A percentile compares a stretch with the other conserved stretches of the same genome.
These are phyloP conservation scores for Mylabris phalerata DNA, from an alignment of 1,140 invertebrate species.

Conservation along the genomic window DNA sequence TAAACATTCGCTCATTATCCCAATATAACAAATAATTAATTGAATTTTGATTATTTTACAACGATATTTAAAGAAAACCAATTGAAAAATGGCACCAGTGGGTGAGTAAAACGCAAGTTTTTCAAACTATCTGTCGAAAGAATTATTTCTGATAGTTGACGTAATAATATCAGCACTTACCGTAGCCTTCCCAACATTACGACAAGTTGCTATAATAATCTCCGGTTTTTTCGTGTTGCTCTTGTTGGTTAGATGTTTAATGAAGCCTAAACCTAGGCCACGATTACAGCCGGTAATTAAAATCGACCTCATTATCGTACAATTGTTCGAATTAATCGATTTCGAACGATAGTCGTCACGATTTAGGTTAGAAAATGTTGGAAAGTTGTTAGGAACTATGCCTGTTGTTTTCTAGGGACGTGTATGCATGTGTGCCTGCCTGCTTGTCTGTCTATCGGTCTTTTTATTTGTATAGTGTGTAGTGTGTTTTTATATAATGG, in stretches of 20 bases:
- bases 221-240: conserved; percentile 47
- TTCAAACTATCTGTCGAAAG: conserved; percentile 6
- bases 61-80: not conserved
- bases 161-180: conserved; percentile 41
- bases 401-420: too few relatives aligned
- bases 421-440: too few relatives aligned
- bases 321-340: too few relatives aligned
- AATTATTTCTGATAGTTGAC: conserved; percentile 10
- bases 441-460: too few relatives aligned
- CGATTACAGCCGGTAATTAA: conserved; percentile 84
- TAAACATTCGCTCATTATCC: too few relatives aligned
- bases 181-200: conserved; percentile 56
- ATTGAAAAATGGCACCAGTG: conserved; percentile 46
- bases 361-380: too few relatives aligned
- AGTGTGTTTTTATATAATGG: too few relatives aligned
- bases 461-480: too few relatives aligned
- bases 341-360: too few relatives aligned
- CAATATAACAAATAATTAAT: too few relatives aligned
- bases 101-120: conserved; percentile 39
- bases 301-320: conserved; percentile 60
- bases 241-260: conserved; percentile 55
- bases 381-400: too few relatives aligned
- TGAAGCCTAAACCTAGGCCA: conserved; percentile 77
- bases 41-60: too few relatives aligned
- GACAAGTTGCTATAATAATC: conserved; percentile 64